Base-by-base conservation (phyloP, 2,113 vertebrate species). In the Terrapene triunguis region DNA sequence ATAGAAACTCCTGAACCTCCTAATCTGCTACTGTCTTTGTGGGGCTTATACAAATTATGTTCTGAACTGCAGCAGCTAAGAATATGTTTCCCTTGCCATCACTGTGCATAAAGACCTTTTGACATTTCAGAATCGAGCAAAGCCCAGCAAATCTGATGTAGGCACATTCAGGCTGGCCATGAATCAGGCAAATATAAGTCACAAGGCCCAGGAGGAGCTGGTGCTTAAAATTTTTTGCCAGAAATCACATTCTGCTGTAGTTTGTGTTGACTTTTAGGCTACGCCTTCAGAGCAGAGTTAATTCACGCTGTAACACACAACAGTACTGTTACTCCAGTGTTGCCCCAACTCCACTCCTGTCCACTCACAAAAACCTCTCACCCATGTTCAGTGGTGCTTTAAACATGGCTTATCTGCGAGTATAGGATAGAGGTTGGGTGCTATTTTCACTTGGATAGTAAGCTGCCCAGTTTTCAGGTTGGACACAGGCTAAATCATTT, bases 321-420 rank as follows among this genome's bases (percentile, higher is more conserved):
- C 25, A 57, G 55, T 27, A 12, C 25, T 12, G 11, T 74, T 76
- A 21, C 4, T 48, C 48, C 7, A 24, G 48, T 62, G 16, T 6
- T 29, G 14, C 35, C 42, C n/a, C 54, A 80, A 78, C 12, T 35
- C 22, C 59, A 54, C 5, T 16, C 0, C 35, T 38, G 76, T 78
- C 8, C 76, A n/a, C 35, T 8, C 44, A 16, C 42, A 19, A 21
- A 14, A 21, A 6, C 16, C 4, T 93, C n/a, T 35, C 10, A 59
- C 22, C 32, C 38, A 54, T 25, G 76, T 72, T 0, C 51, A 72
- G 38, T 35, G 35, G 7, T 17, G 4, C 48, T 38, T 82, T 44
- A 27, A 11, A 29, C 14, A 53, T 22, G 8, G 32, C 0, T 1
- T 3, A 2, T 3, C 6, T 9, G 3, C 14, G 3, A 14, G 5